Percentiles rank a stretch among this genome's conserved stretches.
Conservation (phyloP, 2,113 vertebrate species). For the Megaceryle maxima region DNA sequence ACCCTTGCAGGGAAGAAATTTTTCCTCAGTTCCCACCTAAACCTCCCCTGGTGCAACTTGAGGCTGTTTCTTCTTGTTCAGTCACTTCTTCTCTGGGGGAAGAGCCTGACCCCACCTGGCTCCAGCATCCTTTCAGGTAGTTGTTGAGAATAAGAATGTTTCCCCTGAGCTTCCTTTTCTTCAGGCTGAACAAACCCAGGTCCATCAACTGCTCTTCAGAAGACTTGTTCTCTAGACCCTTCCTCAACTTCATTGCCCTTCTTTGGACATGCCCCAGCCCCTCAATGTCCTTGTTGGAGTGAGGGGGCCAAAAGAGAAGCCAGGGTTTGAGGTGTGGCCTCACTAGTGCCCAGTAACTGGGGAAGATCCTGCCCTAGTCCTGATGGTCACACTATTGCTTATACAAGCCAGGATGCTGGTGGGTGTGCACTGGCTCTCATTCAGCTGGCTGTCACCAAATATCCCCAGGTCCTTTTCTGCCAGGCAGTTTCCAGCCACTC, state of each 20-base stretch:
- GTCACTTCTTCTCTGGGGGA: background rate
- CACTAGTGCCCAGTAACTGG: background rate
- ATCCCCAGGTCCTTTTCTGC: background rate
- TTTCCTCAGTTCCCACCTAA: background rate
- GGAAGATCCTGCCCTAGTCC: background rate
- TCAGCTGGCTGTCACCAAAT: background rate
- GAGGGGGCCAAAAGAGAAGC: background rate
- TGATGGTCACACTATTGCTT: too few species aligned
- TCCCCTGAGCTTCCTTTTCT: background rate
- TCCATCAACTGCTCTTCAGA: background rate
- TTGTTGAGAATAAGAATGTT: background rate
- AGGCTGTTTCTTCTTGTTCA: background rate
- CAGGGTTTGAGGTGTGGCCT: background rate
- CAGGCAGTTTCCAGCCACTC: background rate
- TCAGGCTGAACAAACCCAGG: background rate
- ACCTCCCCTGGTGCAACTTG: background rate
- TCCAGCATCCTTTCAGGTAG: background rate
- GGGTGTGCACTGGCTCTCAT: background rate
- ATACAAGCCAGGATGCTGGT: background rate
- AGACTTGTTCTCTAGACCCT: background rate
- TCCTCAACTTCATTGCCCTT: background rate
- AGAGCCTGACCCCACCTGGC: background rate
- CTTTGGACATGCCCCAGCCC: background rate
- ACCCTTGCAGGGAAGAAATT: background rate
- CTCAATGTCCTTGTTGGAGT: background rate